phyloP scores from a whole-genome alignment of 2,113 vertebrate genomes.

The Harpagus bidentatus region DNA sequence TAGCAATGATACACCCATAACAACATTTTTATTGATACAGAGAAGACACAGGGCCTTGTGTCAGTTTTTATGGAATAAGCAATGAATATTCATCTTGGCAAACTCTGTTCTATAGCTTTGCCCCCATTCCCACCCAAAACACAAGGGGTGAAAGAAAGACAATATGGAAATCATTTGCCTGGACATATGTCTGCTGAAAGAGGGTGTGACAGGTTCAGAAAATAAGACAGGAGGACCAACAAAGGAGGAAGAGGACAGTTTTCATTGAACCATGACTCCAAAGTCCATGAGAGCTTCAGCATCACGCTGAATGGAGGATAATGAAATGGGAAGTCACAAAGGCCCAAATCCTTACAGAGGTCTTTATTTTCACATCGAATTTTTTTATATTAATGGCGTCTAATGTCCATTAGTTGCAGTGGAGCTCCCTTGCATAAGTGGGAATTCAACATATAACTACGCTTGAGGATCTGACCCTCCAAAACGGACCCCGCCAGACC shows the following conservation, averaged over 20 bases:
- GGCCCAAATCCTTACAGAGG: neutral
- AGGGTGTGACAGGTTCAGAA: neutral
- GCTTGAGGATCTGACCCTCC: neutral
- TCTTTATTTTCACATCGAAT: neutral
- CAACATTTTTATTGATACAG: neutral
- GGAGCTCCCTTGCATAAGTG: neutral
- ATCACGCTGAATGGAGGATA: neutral
- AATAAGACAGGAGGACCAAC: neutral
- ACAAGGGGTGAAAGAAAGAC: neutral
- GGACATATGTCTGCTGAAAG: neutral
- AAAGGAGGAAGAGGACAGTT: neutral
- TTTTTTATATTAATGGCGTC: neutral
- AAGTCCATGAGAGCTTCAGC: neutral
- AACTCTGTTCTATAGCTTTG: neutral
- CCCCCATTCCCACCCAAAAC: neutral
- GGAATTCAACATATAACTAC: neutral
- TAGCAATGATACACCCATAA: neutral
- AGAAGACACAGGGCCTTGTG: neutral
- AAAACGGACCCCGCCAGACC: neutral
- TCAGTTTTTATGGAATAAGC: neutral
- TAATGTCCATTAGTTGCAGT: neutral
- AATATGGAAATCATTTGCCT: neutral
- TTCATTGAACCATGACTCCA: neutral
- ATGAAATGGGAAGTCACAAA: neutral
- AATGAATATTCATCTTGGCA: neutral